A percentile compares a stretch with the other conserved stretches of the same genome.
These are phyloP conservation scores for Hormaphis cornu DNA, from an alignment of 1,140 invertebrate genomes.

Conservation along the genomic window DNA sequence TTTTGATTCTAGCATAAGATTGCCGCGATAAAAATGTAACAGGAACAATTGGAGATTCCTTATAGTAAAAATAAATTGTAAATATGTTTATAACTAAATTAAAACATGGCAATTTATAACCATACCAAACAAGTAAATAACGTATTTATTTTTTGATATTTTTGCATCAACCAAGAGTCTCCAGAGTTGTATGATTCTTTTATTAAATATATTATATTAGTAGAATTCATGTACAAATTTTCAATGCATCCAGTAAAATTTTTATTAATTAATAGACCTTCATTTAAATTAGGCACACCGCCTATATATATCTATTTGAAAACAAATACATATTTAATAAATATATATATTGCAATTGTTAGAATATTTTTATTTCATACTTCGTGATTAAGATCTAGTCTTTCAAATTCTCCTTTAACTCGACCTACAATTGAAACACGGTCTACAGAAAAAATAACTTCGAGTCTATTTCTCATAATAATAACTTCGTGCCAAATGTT, in stretches of 20 bases:
- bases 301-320: conserved; percentile 67
- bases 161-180: conserved; percentile 49
- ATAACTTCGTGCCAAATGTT: conserved; percentile 96
- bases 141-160: conserved; percentile 62
- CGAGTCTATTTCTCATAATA: conserved; percentile 68
- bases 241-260: conserved; percentile 96
- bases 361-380: conserved; percentile 47
- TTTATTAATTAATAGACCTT: conserved; percentile 69
- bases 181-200: conserved; percentile 58
- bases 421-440: conserved; percentile 74
- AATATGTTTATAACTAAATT: not conserved
- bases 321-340: not conserved
- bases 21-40: conserved; percentile 76
- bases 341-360: not conserved
- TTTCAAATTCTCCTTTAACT: conserved; percentile 79
- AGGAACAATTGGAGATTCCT: conserved; percentile 71
- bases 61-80: conserved; percentile 16
- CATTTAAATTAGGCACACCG: conserved; percentile 75
- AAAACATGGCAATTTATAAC: not conserved
- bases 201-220: conserved; percentile 73
- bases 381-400: conserved; percentile 80
- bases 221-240: conserved; percentile 85
- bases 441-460: conserved; percentile 77
- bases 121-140: conserved; percentile 65
- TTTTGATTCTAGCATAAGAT: conserved; percentile 67